These are phyloP conservation scores for Polyodon spathula DNA, from an alignment of 2,113 vertebrate species.

Conservation along the genomic window DNA sequence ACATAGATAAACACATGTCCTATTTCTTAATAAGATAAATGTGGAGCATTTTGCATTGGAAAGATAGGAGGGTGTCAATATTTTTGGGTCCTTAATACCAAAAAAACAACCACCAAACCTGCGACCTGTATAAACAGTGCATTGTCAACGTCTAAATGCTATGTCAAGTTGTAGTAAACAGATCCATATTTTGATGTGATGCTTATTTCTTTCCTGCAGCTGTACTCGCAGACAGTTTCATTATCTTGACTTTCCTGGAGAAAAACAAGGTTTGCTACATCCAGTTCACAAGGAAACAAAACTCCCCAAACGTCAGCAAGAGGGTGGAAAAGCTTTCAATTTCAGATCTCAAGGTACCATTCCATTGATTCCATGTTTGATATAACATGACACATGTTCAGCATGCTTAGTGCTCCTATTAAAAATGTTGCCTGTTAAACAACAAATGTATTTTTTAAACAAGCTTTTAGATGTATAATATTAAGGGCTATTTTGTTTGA, in stretches of 20 bases:
- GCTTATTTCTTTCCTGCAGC: slow-evolving; percentile 47
- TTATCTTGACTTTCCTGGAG: slow-evolving; percentile 84
- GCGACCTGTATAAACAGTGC: neutral
- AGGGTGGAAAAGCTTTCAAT: slow-evolving; percentile 76
- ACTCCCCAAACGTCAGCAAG: slow-evolving; percentile 59
- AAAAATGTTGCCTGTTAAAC: neutral
- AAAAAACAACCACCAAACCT: too few relatives aligned
- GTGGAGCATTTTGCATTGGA: too few relatives aligned
- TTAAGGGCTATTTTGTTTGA: too few relatives aligned
- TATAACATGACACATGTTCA: neutral
- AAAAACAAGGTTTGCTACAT: slow-evolving; percentile 77
- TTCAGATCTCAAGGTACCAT: slow-evolving; percentile 75
- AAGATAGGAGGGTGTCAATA: too few relatives aligned
- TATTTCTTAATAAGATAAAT: too few relatives aligned
- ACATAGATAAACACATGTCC: too few relatives aligned
- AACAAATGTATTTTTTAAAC: too few relatives aligned
- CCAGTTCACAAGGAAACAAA: slow-evolving; percentile 72
- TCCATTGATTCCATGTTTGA: neutral
- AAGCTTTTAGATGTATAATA: too few relatives aligned
- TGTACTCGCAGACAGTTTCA: slow-evolving; percentile 74
- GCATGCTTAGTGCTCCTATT: neutral
- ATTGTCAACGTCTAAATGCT: neutral
- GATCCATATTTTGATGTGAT: neutral
- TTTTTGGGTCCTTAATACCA: too few relatives aligned
- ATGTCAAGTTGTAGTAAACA: neutral